Percentiles rank a stretch among this genome's conserved stretches.
These are phyloP conservation scores for Notolepis coatsorum DNA, from an alignment of 2,797 vertebrate genomes.

Conservation along the genomic window DNA sequence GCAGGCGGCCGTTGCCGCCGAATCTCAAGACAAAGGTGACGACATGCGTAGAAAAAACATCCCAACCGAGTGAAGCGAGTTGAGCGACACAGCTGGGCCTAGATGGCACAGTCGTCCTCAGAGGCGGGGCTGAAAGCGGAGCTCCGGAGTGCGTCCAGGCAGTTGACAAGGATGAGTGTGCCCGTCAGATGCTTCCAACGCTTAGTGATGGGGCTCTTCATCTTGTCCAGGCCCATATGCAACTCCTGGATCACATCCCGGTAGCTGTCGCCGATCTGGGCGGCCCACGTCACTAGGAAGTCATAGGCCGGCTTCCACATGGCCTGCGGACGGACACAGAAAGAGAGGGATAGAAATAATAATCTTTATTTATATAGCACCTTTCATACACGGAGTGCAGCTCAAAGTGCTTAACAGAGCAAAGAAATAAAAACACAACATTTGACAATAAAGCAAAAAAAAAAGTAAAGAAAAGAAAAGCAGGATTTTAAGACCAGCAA, in stretches of 20 bases:
- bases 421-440: too few relatives aligned
- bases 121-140: constrained; percentile 85
- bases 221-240: constrained; percentile 88
- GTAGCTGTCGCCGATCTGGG: constrained; percentile 91
- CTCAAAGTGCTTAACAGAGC: too few relatives aligned
- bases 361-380: too few relatives aligned
- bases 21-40: neutral
- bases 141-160: constrained; percentile 85
- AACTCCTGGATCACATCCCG: constrained; percentile 90
- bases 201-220: constrained; percentile 91
- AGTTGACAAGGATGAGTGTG: constrained; percentile 89
- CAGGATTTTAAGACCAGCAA: too few relatives aligned
- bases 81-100: constrained; percentile 11
- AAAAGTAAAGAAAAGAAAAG: too few relatives aligned
- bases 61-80: neutral
- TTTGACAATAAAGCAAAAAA: too few relatives aligned
- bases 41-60: neutral
- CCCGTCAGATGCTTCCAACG: constrained; percentile 92
- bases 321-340: constrained; percentile 70
- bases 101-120: constrained; percentile 87
- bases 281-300: constrained; percentile 90
- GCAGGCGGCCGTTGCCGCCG: neutral
- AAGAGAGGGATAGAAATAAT: too few relatives aligned
- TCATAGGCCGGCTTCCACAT: constrained; percentile 94
- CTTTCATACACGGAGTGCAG: too few relatives aligned